These are phyloP conservation scores for Hippoglossus stenolepis DNA, from an alignment of 2,113 vertebrate species.

Conservation along the genomic window DNA sequence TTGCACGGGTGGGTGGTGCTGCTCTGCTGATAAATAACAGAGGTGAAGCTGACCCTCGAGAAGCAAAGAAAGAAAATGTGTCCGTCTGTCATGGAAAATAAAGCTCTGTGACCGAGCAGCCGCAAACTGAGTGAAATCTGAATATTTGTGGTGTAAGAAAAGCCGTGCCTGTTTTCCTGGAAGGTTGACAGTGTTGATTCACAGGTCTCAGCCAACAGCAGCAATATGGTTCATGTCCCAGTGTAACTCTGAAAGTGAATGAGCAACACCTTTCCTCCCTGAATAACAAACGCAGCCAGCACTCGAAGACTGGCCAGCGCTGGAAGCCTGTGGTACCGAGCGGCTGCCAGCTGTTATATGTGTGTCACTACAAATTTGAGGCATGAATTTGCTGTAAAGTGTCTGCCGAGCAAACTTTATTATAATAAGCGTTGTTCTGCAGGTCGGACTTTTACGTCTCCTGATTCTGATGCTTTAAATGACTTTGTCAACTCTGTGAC, in stretches of 20 bases:
- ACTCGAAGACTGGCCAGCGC: slow-evolving; percentile 10
- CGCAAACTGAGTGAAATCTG: neutral
- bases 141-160: neutral
- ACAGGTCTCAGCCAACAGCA: slow-evolving; percentile 35
- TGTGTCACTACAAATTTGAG: slow-evolving; percentile 36
- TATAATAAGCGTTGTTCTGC: neutral
- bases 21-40: neutral
- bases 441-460: slow-evolving; percentile 1
- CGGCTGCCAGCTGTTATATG: slow-evolving; percentile 43
- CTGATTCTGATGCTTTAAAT: slow-evolving; percentile 2
- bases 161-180: slow-evolving; percentile 8
- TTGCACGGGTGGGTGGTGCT: neutral
- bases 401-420: neutral
- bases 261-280: slow-evolving; percentile 48
- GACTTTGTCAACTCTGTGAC: slow-evolving; percentile 32
- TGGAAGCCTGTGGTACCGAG: slow-evolving; percentile 4
- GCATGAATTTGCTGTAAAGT: neutral
- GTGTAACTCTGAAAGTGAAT: slow-evolving; percentile 39
- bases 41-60: neutral
- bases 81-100: neutral
- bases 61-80: neutral
- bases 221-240: slow-evolving; percentile 51
- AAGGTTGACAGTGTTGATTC: slow-evolving; percentile 17
- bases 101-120: neutral
- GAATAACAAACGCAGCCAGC: slow-evolving; percentile 41